Conservation (phyloP, 2,113 vertebrate species). For the Tonatia bakeri region DNA sequence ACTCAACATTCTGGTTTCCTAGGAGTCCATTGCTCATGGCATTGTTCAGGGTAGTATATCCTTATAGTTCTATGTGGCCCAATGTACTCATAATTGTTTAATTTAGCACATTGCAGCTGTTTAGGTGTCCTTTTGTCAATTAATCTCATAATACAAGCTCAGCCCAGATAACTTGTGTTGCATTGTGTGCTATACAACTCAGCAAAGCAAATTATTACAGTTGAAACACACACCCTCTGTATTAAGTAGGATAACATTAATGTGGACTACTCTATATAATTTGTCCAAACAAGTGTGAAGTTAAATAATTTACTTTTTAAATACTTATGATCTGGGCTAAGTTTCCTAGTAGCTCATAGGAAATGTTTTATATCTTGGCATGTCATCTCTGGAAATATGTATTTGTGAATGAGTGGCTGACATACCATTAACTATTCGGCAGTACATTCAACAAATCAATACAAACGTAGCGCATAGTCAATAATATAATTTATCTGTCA, state of each 20-base stretch:
- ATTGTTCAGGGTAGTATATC: not conserved
- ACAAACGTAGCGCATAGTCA: not conserved
- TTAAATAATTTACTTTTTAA: not conserved
- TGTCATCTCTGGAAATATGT: not conserved
- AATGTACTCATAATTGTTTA: not conserved
- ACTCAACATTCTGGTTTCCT: not conserved
- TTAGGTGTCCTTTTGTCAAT: not conserved
- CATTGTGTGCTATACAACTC: not conserved
- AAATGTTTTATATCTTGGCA: conserved; percentile 25
- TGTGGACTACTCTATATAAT: not conserved
- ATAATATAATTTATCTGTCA: conserved; percentile 46
- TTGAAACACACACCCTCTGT: not conserved
- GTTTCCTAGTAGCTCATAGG: not conserved
- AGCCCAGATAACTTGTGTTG: not conserved
- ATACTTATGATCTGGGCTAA: not conserved
- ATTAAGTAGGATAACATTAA: not conserved
- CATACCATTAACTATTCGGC: not conserved
- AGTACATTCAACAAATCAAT: conserved; percentile 28
- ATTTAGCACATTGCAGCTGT: not conserved
- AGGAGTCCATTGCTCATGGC: not conserved
- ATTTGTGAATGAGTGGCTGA: conserved; percentile 38
- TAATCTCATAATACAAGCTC: not conserved
- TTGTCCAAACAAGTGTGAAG: not conserved
- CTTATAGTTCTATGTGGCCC: not conserved
- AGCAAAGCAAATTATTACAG: not conserved